phyloP scores from a whole-genome alignment of 1,140 invertebrate genomes.

The Agrypnia vestita region DNA sequence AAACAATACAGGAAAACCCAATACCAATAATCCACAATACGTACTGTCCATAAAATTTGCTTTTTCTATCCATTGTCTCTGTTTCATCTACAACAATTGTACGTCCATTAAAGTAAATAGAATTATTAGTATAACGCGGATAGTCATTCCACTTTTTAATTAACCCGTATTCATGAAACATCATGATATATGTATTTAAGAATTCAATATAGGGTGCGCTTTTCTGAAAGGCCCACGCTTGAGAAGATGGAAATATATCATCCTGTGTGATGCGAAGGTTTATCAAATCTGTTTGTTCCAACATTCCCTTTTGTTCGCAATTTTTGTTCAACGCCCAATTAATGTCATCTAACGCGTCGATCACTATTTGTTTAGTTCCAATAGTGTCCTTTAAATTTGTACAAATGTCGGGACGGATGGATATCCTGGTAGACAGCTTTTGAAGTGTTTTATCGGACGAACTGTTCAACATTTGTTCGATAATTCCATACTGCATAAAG shows the following conservation, averaged over 20 bases:
- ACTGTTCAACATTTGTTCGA: slow-evolving; percentile 9
- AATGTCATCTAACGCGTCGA: neutral
- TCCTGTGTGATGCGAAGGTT: slow-evolving; percentile 10
- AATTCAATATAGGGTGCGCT: neutral
- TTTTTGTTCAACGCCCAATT: neutral
- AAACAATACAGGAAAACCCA: neutral
- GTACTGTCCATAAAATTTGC: slow-evolving; percentile 16
- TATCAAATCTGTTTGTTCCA: neutral
- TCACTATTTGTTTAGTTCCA: slow-evolving; percentile 7
- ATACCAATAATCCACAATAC: slow-evolving; percentile 31
- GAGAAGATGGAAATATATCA: slow-evolving; percentile 2
- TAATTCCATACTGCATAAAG: neutral
- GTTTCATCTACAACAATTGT: neutral
- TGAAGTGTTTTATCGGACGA: slow-evolving; percentile 1
- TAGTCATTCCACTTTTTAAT: slow-evolving; percentile 19
- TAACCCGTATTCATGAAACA: slow-evolving; percentile 20
- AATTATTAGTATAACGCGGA: neutral
- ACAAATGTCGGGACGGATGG: neutral
- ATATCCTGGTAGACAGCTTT: neutral
- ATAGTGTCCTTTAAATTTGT: neutral
- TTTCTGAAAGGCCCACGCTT: slow-evolving; percentile 17
- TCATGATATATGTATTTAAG: neutral
- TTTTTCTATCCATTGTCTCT: neutral
- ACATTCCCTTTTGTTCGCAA: neutral
- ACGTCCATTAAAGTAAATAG: slow-evolving; percentile 8